Percentiles rank a stretch among this genome's conserved stretches.
phyloP scores from a whole-genome alignment of 2,113 vertebrate species.

The Marcusenius ussheri region DNA sequence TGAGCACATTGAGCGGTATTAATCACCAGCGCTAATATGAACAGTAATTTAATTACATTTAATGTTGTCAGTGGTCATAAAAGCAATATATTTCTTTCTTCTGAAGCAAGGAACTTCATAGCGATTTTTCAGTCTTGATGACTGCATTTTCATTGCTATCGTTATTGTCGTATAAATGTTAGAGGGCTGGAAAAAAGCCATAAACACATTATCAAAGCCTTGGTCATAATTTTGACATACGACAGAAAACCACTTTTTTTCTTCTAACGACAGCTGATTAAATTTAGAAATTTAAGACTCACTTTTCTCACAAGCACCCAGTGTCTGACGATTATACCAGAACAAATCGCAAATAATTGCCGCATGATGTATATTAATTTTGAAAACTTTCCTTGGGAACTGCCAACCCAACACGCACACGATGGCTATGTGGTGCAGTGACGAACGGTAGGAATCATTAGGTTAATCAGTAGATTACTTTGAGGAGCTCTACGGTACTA shows the following conservation, averaged over 20 bases:
- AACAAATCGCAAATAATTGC: neutral
- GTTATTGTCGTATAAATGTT: neutral
- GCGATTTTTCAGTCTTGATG: neutral
- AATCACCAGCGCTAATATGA: neutral
- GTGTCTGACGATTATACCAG: neutral
- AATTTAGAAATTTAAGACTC: neutral
- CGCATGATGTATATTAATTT: neutral
- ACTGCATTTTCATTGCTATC: neutral
- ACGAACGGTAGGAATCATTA: neutral
- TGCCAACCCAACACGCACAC: neutral
- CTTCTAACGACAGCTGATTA: neutral
- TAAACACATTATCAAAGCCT: neutral
- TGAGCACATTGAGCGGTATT: conserved; percentile 22
- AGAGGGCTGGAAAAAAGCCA: neutral
- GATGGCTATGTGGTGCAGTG: neutral
- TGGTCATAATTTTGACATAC: neutral
- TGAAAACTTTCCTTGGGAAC: neutral
- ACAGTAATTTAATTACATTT: neutral
- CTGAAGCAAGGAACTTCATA: neutral
- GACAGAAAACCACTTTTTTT: neutral
- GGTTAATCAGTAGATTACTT: neutral
- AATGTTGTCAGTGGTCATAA: neutral
- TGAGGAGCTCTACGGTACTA: neutral
- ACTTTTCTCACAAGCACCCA: neutral
- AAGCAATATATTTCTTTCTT: neutral